Evolutionary conservation across 1,140 invertebrate genomes (phyloP), one percentile per base, ranked within the genome.

Genomic region (Aphelinus certus): DNA sequence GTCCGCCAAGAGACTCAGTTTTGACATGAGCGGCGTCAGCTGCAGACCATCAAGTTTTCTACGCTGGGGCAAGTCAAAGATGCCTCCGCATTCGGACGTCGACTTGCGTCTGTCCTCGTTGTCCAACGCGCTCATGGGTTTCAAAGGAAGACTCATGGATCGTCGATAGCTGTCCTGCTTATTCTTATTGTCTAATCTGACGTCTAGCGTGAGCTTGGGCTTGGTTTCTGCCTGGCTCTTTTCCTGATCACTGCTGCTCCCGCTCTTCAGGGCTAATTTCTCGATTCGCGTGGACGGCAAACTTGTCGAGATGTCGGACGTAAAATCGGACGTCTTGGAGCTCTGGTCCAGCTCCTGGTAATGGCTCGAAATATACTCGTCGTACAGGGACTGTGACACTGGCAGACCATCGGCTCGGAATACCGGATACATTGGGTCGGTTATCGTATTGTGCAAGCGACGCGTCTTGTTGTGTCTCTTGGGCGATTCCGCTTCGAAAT

Each of bases 1-100:
- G 56, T 92, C 93, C 47, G 92, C 93, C 47, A 94, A 81, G 49
- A 94, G 88, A 79, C 92, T 94, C 9, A 95, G 84, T 83, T 95
- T 95, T 3, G 93, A 93, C 93, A 95, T 94, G 4, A 95, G 82
- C 0, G 94, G 94, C 0, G 94, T 95, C n/a, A 94, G 79, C 57
- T 93, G 93, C 0, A 94, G 88, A 2, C 86, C 92, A 73, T 79
- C 89, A 79, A 86, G 86, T 80, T 88, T 91, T 82, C 78, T 89
- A 79, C 78, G 89, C 81, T 84, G 85, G 81, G 75, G 85, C 70
- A 76, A 78, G 79, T 84, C 89, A 77, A 87, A 84, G 53, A 85
- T 86, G 0, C 86, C 81, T 10, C 86, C 86, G 6, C 84, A 87
- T 1, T 87, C 86, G 1, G 88, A 86, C 9, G 83, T 81, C 6